Conservation (phyloP, 2,888 invertebrate genomes). For the Tenthredo mesomela region DNA sequence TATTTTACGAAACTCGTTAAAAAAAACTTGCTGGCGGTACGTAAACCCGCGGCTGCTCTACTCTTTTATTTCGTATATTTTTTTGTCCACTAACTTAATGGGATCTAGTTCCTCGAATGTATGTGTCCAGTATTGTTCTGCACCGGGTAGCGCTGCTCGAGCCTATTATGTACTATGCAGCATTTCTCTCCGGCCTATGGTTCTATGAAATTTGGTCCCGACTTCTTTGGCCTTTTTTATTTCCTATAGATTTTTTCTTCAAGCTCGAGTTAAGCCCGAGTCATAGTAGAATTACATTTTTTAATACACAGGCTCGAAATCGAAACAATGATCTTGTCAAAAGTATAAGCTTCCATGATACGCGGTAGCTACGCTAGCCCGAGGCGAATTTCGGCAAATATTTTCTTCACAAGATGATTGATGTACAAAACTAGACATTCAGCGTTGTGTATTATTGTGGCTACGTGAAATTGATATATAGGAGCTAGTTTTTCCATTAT, state of each 20-base stretch:
- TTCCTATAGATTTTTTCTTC: neutral
- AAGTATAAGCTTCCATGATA: neutral
- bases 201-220: slow-evolving; percentile 37
- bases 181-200: slow-evolving; percentile 41
- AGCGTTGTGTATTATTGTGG: neutral
- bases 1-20: slow-evolving; percentile 55
- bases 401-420: neutral
- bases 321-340: neutral
- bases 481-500: slow-evolving; percentile 32
- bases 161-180: slow-evolving; percentile 42
- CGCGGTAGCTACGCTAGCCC: neutral
- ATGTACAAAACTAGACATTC: neutral
- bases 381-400: neutral
- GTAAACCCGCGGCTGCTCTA: slow-evolving; percentile 50
- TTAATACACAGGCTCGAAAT: neutral
- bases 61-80: slow-evolving; percentile 50
- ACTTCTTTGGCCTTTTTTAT: neutral
- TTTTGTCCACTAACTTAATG: slow-evolving; percentile 51
- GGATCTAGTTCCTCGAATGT: slow-evolving; percentile 56
- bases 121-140: slow-evolving; percentile 53
- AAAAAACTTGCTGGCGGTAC: slow-evolving; percentile 53
- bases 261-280: slow-evolving; percentile 36
- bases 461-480: slow-evolving; percentile 24
- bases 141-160: slow-evolving; percentile 38
- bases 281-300: neutral